These are phyloP conservation scores for Fragum whitleyi DNA, from an alignment of 2,888 invertebrate species.

Conservation along the genomic window DNA sequence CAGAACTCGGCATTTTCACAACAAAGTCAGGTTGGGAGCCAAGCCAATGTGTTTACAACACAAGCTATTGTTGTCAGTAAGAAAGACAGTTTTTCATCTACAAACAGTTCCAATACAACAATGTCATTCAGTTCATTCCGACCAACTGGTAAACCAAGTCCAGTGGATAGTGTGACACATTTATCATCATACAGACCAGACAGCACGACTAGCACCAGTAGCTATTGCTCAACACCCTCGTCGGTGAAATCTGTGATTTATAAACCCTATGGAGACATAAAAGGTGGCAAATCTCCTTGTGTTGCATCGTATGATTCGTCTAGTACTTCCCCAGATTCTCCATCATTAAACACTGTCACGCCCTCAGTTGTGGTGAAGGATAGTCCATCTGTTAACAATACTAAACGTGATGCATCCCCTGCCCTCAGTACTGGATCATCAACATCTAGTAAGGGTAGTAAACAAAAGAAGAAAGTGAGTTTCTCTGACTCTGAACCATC, in stretches of 20 bases:
- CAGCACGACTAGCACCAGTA: slow-evolving; percentile 78
- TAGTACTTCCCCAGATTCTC: slow-evolving; percentile 52
- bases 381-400: slow-evolving; percentile 31
- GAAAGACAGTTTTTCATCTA: slow-evolving; percentile 72
- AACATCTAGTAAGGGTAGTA: slow-evolving; percentile 60
- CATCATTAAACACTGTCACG: slow-evolving; percentile 27
- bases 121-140: slow-evolving; percentile 70
- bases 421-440: slow-evolving; percentile 65
- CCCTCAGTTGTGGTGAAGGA: slow-evolving; percentile 52
- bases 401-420: slow-evolving; percentile 60
- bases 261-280: slow-evolving; percentile 59
- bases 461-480: slow-evolving; percentile 74
- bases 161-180: slow-evolving; percentile 43
- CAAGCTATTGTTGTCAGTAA: slow-evolving; percentile 58
- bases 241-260: slow-evolving; percentile 78
- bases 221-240: slow-evolving; percentile 78
- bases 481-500: slow-evolving; percentile 75
- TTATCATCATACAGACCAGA: slow-evolving; percentile 72
- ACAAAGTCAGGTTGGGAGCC: background rate
- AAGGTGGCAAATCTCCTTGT: slow-evolving; percentile 48
- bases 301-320: slow-evolving; percentile 55
- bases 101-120: slow-evolving; percentile 58
- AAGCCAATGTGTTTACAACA: slow-evolving; percentile 30
- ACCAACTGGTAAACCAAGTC: slow-evolving; percentile 45
- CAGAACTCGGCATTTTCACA: background rate